Conservation (phyloP, 2,797 vertebrate species). For the Mastacembelus armatus region DNA sequence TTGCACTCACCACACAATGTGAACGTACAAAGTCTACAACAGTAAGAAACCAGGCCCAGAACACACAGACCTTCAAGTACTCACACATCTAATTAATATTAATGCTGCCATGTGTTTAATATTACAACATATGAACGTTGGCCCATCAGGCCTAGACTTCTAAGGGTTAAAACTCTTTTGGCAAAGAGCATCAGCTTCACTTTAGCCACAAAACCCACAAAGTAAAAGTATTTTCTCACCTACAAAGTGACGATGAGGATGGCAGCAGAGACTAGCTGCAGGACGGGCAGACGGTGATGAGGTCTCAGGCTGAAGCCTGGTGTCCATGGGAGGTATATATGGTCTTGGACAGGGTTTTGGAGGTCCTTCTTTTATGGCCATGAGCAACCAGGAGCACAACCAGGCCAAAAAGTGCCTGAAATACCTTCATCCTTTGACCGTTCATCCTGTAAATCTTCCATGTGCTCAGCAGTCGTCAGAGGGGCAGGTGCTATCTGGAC, state of each 20-base stretch:
- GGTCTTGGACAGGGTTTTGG: slow-evolving; percentile 15
- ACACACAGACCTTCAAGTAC: too few relatives aligned
- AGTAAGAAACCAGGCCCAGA: too few relatives aligned
- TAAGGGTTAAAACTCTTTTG: not conserved
- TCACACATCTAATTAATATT: too few relatives aligned
- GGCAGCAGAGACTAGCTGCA: slow-evolving; percentile 21
- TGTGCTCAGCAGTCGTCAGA: slow-evolving; percentile 13
- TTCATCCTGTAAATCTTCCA: slow-evolving; percentile 40
- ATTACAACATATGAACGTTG: not conserved
- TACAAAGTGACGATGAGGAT: slow-evolving; percentile 41
- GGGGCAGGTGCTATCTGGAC: not conserved
- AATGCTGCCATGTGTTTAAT: not conserved
- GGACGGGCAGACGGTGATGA: slow-evolving; percentile 18
- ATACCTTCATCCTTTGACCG: slow-evolving; percentile 62
- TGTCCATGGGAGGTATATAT: slow-evolving; percentile 56
- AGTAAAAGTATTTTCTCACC: slow-evolving; percentile 58
- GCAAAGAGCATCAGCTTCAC: not conserved
- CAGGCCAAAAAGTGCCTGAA: slow-evolving; percentile 53
- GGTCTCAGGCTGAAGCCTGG: slow-evolving; percentile 30
- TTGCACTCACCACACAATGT: too few relatives aligned
- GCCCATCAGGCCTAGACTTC: too few relatives aligned
- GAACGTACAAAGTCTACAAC: too few relatives aligned
- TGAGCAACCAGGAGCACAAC: slow-evolving; percentile 31
- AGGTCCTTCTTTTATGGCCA: slow-evolving; percentile 63
- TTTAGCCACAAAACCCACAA: not conserved